Conservation (phyloP, 1,140 invertebrate species). For the Solenopsis fugax region DNA sequence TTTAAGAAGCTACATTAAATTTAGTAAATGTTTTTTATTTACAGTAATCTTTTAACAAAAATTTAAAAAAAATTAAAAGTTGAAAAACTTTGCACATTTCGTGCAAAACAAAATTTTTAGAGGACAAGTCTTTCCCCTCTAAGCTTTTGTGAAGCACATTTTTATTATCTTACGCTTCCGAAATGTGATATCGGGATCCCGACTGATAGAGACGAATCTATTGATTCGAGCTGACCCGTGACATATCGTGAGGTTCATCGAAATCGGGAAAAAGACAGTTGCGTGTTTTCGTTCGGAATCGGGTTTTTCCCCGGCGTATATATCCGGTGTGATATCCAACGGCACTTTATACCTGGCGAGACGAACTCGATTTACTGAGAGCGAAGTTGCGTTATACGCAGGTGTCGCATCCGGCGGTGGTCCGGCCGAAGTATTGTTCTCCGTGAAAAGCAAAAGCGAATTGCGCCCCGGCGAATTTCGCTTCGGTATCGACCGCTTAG, state of each 20-base stretch:
- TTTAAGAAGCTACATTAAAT: too few species aligned
- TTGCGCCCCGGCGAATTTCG: conserved; percentile 56
- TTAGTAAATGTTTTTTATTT: not conserved
- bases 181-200: not conserved
- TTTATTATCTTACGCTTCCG: not conserved
- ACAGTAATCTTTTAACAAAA: not conserved
- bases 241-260: conserved; percentile 24
- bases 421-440: conserved; percentile 60
- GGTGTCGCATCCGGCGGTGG: conserved; percentile 54
- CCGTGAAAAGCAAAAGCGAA: conserved; percentile 60
- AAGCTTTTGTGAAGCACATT: not conserved
- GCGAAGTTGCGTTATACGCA: conserved; percentile 68
- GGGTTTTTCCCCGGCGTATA: not conserved
- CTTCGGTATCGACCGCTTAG: conserved; percentile 44
- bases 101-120: not conserved
- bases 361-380: conserved; percentile 56
- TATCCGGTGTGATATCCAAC: conserved; percentile 18
- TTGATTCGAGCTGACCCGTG: not conserved
- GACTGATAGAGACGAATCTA: not conserved
- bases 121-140: not conserved
- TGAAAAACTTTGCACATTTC: not conserved
- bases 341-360: conserved; percentile 62
- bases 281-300: not conserved
- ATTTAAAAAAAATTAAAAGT: not conserved
- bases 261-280: not conserved